Evolutionary conservation across 2,888 invertebrate species (phyloP), one percentile per base, ranked within the genome.

Genomic region (Listrodromus nycthemerus): DNA sequence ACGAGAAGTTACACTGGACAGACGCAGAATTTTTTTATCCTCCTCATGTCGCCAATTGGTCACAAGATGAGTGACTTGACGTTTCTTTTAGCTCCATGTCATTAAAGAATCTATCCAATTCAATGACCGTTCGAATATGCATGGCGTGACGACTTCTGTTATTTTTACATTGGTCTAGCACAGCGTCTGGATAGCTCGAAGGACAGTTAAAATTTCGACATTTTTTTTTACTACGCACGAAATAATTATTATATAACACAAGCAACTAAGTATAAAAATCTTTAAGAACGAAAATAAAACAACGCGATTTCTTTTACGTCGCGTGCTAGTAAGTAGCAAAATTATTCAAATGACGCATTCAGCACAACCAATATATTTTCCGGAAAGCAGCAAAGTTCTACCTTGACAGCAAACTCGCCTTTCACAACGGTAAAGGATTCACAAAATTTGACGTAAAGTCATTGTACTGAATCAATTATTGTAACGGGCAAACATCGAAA

Each of bases 11-110:
- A 63, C 24, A 50, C 16, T 30, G 21, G 24, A 21, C 63, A 50
- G 50, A 16, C 33, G n/a, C n/a, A 48, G 45, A 70, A 63, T 76
- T 76, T 16, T 24, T 45, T 65, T 21, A 52, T 70, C 1, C 10
- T 65, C 16, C 41, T 27, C 21, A 30, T 16, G 21, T 5, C 21
- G 5, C n/a, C 71, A 33, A 19, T 41, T 8, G 21, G 48, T 67
- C 48, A 30, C 50, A 30, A 67, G 67, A 67, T 24, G 30, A 61
- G 27, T 30, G 58, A 61, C n/a, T 61, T 58, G 13, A 41, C 41
- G 16, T 21, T 21, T 27, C 48, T 67, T 24, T 24, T 45, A 16
- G 6, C 27, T 6, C 21, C 27, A 8, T 27, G 48, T 24, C 19
- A 27, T 48, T 2, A 48, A 27, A 30, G 58, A 10, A 16, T 1